Evolutionary conservation across 1,140 invertebrate genomes (phyloP), one percentile per base, ranked within the genome.

Genomic region (Cydia fagiglandana): DNA sequence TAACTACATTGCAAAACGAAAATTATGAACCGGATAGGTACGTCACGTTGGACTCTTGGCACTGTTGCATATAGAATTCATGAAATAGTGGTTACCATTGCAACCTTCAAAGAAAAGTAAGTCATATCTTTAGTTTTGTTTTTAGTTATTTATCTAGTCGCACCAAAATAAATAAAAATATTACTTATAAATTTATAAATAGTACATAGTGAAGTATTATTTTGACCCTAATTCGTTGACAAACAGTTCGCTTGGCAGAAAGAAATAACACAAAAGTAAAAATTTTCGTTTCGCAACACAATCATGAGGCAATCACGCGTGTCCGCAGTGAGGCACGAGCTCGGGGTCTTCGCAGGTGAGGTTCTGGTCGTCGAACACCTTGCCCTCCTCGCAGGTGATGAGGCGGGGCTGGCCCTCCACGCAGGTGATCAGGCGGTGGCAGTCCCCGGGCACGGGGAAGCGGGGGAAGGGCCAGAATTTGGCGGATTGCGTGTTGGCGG

Each of bases 381-480:
- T 96, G 80, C 95, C 96, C 77, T 98, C 96, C 28, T 96, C 97
- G 84, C 98, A 98, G 50, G 96, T 95, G 79, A 98, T 96, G 38
- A 98, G 94, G 79, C 98, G 94, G 1, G 98, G 97, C 87, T 96
- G 94, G 4, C 96, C 96, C 78, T 98, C 96, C 34, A 98, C 97
- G 86, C 97, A 98, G 30, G 97, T 97, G 86, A 98, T 97, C 61
- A 98, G 94, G 73, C 96, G 94, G 83, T 96, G 95, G 86, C 96
- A 97, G 85, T 98, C 97, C 30, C 96, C 96, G 17, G 96, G 96
- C 15, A 97, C 96, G 0, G 97, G 93, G 94, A 97, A 98, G 76
- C 97, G 94, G 12, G 98, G 98, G 94, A 95, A 98, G 0, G 97
- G 98, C 96, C 96, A 97, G 94, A 98, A 99, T 88, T 96, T 96